Percentiles rank a stretch among this genome's conserved stretches.
Evolutionary conservation across 2,888 invertebrate species (phyloP).

Genomic region (Perizoma affinitatum): DNA sequence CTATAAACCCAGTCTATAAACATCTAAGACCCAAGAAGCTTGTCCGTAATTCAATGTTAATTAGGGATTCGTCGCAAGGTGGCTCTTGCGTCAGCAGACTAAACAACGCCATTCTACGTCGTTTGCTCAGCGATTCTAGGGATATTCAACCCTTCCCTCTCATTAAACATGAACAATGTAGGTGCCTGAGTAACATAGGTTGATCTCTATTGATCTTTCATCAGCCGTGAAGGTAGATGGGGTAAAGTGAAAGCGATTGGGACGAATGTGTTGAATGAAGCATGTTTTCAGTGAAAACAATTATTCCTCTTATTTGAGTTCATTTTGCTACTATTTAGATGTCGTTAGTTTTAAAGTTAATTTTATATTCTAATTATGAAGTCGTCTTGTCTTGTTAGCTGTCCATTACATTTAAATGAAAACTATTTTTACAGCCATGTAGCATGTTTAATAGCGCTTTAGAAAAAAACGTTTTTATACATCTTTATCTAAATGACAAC

Average conservation of each 20-base stretch:
- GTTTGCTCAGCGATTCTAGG: conserved; percentile 44
- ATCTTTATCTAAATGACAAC: neutral
- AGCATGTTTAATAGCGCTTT: no score
- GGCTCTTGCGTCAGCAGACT: conserved; percentile 35
- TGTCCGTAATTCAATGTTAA: conserved; percentile 44
- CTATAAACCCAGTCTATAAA: conserved; percentile 13
- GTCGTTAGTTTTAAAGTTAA: no score
- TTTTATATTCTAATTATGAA: no score
- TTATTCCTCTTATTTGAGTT: conserved; percentile 5
- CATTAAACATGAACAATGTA: conserved; percentile 59
- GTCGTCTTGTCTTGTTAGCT: no score
- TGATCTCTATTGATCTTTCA: conserved; percentile 31
- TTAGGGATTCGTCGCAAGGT: conserved; percentile 44
- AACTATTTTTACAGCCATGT: no score
- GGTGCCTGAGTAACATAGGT: conserved; percentile 40
- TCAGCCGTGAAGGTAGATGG: conserved; percentile 24
- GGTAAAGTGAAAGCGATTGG: conserved; percentile 12
- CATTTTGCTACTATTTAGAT: neutral
- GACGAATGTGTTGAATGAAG: conserved; percentile 12
- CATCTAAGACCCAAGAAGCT: conserved; percentile 25
- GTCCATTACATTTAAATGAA: no score
- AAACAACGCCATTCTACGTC: conserved; percentile 49
- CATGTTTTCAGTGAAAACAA: conserved; percentile 6
- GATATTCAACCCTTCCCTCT: conserved; percentile 50
- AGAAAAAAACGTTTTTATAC: neutral